phyloP scores from a whole-genome alignment of 2,888 invertebrate species.

The Steinernema hermaphroditum region DNA sequence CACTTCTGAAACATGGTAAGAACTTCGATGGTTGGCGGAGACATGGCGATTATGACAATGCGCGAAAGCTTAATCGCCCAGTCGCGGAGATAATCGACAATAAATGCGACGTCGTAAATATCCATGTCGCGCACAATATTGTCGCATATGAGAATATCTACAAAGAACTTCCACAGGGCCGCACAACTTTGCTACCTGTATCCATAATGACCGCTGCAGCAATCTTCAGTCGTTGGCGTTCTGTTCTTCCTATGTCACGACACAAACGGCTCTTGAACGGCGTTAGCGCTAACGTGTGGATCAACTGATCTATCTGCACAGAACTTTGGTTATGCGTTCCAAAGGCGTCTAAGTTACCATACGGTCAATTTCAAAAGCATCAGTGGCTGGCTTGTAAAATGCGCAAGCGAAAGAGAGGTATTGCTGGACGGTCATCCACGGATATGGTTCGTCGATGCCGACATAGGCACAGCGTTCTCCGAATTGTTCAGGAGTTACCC shows the following conservation, averaged over 20 bases:
- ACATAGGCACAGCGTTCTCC: constrained; percentile 78
- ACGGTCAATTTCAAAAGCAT: constrained; percentile 41
- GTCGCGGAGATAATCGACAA: constrained; percentile 88
- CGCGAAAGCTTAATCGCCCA: constrained; percentile 77
- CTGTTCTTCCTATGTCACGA: constrained; percentile 82
- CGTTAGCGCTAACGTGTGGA: constrained; percentile 86
- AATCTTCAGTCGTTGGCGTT: constrained; percentile 82
- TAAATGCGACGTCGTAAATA: constrained; percentile 91
- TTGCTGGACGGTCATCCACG: constrained; percentile 85
- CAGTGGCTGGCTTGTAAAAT: constrained; percentile 46
- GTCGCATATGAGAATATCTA: constrained; percentile 81
- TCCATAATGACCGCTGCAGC: constrained; percentile 82
- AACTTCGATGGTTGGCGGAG: constrained; percentile 92
- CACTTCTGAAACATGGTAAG: constrained; percentile 85
- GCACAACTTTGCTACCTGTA: constrained; percentile 59
- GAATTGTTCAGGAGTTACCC: constrained; percentile 75
- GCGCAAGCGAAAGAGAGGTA: constrained; percentile 78
- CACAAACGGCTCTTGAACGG: constrained; percentile 86
- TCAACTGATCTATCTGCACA: constrained; percentile 79
- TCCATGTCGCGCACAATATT: constrained; percentile 87
- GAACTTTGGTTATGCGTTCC: not conserved
- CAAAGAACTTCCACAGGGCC: constrained; percentile 8
- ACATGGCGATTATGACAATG: constrained; percentile 85
- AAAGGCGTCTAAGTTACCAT: constrained; percentile 35
- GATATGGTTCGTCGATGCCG: constrained; percentile 78